phyloP scores from a whole-genome alignment of 2,113 vertebrate genomes.

The Emberiza fucata region DNA sequence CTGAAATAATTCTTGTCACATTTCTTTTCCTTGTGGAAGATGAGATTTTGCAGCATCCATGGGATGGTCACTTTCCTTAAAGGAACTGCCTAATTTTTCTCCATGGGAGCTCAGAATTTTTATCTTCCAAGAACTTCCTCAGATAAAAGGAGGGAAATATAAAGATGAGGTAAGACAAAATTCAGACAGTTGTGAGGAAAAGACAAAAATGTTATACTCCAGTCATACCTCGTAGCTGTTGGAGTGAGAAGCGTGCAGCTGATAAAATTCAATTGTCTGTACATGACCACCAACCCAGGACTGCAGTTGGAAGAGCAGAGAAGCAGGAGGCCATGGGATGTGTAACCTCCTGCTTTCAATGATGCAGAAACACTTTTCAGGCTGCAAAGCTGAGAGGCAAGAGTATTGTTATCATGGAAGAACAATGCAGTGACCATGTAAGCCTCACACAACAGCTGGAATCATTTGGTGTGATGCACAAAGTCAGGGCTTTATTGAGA shows the following conservation, averaged over 20 bases:
- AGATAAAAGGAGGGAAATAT: not conserved
- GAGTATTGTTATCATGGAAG: not conserved
- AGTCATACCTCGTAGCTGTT: not conserved
- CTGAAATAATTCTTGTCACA: not conserved
- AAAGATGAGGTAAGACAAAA: not conserved
- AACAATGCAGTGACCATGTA: not conserved
- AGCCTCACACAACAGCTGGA: not conserved
- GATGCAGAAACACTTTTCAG: not conserved
- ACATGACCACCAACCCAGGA: not conserved
- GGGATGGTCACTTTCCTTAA: not conserved
- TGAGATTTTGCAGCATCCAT: not conserved
- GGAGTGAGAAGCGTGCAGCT: fast-evolving
- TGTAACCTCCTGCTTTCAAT: not conserved
- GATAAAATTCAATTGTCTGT: not conserved
- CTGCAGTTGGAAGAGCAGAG: not conserved
- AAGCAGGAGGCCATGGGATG: fast-evolving
- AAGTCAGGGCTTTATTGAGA: not conserved
- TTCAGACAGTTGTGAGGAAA: not conserved
- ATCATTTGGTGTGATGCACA: not conserved
- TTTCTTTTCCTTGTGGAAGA: not conserved
- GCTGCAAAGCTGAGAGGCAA: not conserved
- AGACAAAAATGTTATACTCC: not conserved
- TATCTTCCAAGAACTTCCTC: not conserved
- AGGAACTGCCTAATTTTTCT: not conserved
- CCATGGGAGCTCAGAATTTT: not conserved